phyloP scores from a whole-genome alignment of 2,888 invertebrate genomes.

The Craniophora ligustri region DNA sequence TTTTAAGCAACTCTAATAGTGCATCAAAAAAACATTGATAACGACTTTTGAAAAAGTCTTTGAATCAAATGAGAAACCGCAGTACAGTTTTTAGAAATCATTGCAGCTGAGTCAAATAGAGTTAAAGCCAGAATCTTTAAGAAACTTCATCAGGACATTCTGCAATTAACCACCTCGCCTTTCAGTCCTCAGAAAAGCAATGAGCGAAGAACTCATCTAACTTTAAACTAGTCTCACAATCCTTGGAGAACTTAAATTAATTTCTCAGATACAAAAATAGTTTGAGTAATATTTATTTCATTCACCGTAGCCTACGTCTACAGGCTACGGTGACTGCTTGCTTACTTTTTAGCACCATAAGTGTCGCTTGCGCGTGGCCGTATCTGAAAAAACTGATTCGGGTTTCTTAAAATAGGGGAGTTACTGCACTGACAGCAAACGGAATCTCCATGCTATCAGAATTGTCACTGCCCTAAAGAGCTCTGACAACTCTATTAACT shows the following conservation, averaged over 20 bases:
- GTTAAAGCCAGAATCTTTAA: slow-evolving; percentile 37
- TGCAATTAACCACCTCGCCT: slow-evolving; percentile 45
- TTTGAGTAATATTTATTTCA: slow-evolving; percentile 12
- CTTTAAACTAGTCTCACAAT: slow-evolving; percentile 47
- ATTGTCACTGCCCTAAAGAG: no score
- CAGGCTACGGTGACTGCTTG: no score
- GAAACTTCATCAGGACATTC: slow-evolving; percentile 50
- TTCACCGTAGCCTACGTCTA: no score
- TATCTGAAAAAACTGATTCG: no score
- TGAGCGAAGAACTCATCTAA: slow-evolving; percentile 49
- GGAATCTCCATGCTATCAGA: no score
- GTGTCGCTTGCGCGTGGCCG: no score
- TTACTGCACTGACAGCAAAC: no score
- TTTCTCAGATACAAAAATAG: slow-evolving; percentile 44
- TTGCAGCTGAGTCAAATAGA: slow-evolving; percentile 32
- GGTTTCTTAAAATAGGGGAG: no score
- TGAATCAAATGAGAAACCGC: slow-evolving; percentile 32
- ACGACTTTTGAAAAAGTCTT: slow-evolving; percentile 14
- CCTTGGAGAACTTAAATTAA: slow-evolving; percentile 52
- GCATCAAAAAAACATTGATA: slow-evolving; percentile 32
- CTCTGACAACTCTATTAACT: no score
- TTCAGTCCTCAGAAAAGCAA: slow-evolving; percentile 34
- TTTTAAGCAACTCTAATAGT: slow-evolving; percentile 9
- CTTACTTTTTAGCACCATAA: no score
- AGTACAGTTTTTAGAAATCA: slow-evolving; percentile 11